Conservation (phyloP, 2,113 vertebrate species). For the Gavialis gangeticus region DNA sequence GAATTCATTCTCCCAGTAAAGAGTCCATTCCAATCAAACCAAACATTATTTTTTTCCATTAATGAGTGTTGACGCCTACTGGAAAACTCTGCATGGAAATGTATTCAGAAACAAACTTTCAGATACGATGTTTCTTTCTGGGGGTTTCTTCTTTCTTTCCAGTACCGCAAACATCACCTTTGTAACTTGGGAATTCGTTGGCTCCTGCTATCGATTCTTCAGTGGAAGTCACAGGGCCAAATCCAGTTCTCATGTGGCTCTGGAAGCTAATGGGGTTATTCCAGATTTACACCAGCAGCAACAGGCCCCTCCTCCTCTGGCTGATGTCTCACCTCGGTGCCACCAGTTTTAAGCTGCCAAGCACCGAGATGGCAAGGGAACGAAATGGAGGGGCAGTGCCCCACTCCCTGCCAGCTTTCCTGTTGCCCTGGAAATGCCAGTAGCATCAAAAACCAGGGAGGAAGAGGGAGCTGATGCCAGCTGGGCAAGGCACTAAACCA, state of each 20-base stretch:
- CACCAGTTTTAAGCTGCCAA: rapidly evolving
- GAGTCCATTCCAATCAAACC: conserved; percentile 58
- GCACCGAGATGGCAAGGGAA: rapidly evolving
- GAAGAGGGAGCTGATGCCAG: neutral
- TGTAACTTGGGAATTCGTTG: conserved; percentile 41
- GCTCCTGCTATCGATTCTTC: conserved; percentile 58
- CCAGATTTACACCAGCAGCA: neutral
- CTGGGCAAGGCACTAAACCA: no score
- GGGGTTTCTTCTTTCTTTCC: neutral
- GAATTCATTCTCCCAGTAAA: conserved; percentile 65
- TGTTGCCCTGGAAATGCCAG: neutral
- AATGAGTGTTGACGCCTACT: conserved; percentile 68
- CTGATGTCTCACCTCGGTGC: neutral
- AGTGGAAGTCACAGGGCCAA: conserved; percentile 29
- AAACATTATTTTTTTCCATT: conserved; percentile 63
- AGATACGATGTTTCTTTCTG: neutral
- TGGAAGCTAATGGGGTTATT: neutral
- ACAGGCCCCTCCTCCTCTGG: neutral
- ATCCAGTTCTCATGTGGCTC: conserved; percentile 8
- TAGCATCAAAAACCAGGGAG: rapidly evolving
- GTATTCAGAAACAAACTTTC: conserved; percentile 11
- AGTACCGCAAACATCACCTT: neutral
- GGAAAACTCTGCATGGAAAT: conserved; percentile 45
- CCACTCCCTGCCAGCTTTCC: neutral
- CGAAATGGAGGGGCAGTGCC: neutral